Evolutionary conservation across 2,888 invertebrate species (phyloP).

Genomic region (Tineola bisselliella): DNA sequence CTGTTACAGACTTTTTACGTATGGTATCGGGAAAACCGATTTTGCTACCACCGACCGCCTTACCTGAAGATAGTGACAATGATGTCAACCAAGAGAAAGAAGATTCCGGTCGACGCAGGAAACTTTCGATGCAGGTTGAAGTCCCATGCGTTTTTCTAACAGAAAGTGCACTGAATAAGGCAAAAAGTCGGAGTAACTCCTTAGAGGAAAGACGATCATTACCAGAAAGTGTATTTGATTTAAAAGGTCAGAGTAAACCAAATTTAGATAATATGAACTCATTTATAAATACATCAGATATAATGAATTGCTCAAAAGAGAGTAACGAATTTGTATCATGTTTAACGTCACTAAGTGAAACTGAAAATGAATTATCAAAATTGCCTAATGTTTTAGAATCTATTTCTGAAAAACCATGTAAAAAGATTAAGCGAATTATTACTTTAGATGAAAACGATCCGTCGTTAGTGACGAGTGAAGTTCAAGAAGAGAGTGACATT

Average conservation of each 20-base stretch:
- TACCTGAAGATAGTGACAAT: conserved; percentile 52
- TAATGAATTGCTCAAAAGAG: conserved; percentile 25
- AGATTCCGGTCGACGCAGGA: conserved; percentile 48
- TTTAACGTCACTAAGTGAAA: conserved; percentile 16
- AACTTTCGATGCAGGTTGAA: conserved; percentile 65
- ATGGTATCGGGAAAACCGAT: conserved; percentile 72
- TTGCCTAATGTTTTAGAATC: conserved; percentile 22
- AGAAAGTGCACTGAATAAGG: conserved; percentile 57
- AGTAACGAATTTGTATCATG: not conserved
- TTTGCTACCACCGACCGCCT: conserved; percentile 60
- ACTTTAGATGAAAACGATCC: conserved; percentile 48
- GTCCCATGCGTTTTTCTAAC: conserved; percentile 64
- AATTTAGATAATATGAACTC: conserved; percentile 42
- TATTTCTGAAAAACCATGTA: conserved; percentile 33
- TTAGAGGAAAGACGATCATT: conserved; percentile 42
- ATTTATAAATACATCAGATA: conserved; percentile 37
- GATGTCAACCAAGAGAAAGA: conserved; percentile 55
- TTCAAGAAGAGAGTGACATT: conserved; percentile 31
- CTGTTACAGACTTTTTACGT: conserved; percentile 72
- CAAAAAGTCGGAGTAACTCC: conserved; percentile 54
- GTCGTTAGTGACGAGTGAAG: conserved; percentile 29
- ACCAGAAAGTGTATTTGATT: not conserved
- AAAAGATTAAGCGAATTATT: conserved; percentile 57
- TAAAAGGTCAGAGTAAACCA: conserved; percentile 29
- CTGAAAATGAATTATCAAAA: conserved; percentile 30